phyloP scores from a whole-genome alignment of 2,888 invertebrate genomes.

The Catocala fraxini region DNA sequence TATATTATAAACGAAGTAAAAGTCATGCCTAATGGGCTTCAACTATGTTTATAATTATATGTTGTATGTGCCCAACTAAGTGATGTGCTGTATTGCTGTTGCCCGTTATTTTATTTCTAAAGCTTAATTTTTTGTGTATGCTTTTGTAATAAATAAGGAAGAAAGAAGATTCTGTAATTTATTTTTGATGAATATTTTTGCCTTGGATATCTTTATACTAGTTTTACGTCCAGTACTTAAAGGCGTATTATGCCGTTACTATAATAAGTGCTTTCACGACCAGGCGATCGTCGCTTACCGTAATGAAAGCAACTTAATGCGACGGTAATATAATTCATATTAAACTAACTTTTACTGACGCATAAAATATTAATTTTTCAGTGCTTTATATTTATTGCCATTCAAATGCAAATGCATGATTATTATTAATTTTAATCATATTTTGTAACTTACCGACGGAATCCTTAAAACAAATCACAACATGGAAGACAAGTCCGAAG shows the following conservation, averaged over 20 bases:
- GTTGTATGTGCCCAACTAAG: no score
- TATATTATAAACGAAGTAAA: no score
- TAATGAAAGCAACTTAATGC: slow-evolving; percentile 27
- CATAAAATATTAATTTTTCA: slow-evolving; percentile 32
- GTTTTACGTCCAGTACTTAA: slow-evolving; percentile 21
- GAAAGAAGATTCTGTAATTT: no score
- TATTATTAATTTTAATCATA: background rate
- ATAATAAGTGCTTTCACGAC: slow-evolving; percentile 31
- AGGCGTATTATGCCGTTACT: slow-evolving; percentile 28
- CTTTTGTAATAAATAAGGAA: no score
- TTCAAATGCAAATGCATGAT: no score
- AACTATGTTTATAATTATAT: background rate
- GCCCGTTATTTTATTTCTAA: no score
- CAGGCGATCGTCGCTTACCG: slow-evolving; percentile 12
- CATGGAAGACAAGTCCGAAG: slow-evolving; percentile 86
- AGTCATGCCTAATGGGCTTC: background rate
- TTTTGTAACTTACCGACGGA: slow-evolving; percentile 73
- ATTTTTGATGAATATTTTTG: no score
- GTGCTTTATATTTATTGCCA: background rate
- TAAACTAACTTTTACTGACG: slow-evolving; percentile 9
- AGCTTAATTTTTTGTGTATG: no score
- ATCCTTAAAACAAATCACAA: slow-evolving; percentile 86
- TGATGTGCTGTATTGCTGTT: no score
- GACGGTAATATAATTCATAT: slow-evolving; percentile 13
- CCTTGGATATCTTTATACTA: background rate